Evolutionary conservation across 2,797 vertebrate genomes (phyloP).

Genomic region (Liasis olivaceus): DNA sequence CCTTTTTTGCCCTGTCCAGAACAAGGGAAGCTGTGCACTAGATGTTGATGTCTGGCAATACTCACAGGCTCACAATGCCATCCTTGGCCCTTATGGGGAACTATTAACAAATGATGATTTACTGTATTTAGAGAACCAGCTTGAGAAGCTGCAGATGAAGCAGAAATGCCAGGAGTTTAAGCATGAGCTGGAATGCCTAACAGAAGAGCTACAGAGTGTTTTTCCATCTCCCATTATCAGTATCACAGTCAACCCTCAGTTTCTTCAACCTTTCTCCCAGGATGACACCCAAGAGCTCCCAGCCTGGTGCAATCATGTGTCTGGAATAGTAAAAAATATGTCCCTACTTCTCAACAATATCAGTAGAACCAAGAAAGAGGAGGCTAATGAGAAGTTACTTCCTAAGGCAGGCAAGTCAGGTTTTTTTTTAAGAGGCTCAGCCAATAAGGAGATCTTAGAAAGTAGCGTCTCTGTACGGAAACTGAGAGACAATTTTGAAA

Average conservation of each 20-base stretch:
- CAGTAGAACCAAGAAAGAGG: constrained; percentile 54
- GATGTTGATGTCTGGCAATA: constrained; percentile 85
- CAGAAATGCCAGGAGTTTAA: constrained; percentile 86
- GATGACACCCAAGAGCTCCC: constrained; percentile 77
- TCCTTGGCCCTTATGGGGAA: constrained; percentile 94
- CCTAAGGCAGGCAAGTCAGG: background rate
- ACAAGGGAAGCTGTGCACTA: constrained; percentile 60
- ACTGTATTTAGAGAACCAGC: constrained; percentile 88
- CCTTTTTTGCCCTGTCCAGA: constrained; percentile 9
- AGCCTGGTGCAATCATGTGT: constrained; percentile 87
- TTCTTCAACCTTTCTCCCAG: constrained; percentile 61
- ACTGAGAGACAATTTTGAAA: constrained; percentile 89
- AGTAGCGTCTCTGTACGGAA: constrained; percentile 89
- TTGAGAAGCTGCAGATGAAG: constrained; percentile 84
- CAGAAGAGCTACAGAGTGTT: constrained; percentile 84
- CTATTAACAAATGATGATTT: constrained; percentile 92
- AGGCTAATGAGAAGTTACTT: accelerated
- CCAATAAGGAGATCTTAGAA: constrained; percentile 86
- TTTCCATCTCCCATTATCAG: constrained; percentile 88
- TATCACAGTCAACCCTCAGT: constrained; percentile 85
- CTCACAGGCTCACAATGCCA: constrained; percentile 87
- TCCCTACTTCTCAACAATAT: constrained; percentile 84
- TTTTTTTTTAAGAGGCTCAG: constrained; percentile 20
- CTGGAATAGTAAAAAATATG: constrained; percentile 88
- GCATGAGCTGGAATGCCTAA: constrained; percentile 84